Evolutionary conservation across 2,113 vertebrate genomes (phyloP).

Genomic region (Saguinus imperator): DNA sequence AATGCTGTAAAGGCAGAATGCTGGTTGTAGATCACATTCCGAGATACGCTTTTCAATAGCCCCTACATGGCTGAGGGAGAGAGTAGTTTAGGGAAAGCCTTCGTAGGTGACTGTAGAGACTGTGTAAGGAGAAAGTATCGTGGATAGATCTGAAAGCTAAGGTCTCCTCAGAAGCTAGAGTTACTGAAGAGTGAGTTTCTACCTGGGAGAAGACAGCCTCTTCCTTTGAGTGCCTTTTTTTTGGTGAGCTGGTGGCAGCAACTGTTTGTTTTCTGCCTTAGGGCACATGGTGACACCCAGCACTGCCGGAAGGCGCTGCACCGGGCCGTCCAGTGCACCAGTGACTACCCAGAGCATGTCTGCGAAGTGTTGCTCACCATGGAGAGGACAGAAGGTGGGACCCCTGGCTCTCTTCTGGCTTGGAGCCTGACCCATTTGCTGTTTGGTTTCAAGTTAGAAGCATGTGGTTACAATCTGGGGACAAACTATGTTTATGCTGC

Average conservation of each 20-base stretch:
- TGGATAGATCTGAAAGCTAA: neutral
- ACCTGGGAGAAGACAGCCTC: neutral
- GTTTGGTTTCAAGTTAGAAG: neutral
- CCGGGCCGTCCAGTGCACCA: constrained; percentile 95
- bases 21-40: neutral
- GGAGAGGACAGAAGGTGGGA: constrained; percentile 95
- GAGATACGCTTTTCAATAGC: neutral
- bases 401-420: neutral
- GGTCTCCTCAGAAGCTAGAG: neutral
- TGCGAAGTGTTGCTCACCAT: constrained; percentile 96
- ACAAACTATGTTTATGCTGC: neutral
- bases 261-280: constrained; percentile 66
- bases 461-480: neutral
- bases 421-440: neutral
- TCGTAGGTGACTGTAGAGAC: neutral
- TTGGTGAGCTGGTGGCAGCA: neutral
- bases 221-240: neutral
- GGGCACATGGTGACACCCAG: constrained; percentile 91
- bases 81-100: neutral
- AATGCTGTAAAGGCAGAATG: neutral
- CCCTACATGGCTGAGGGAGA: neutral
- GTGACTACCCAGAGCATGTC: constrained; percentile 97
- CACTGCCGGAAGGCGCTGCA: constrained; percentile 97
- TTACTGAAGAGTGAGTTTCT: accelerated
- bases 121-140: neutral